Evolutionary conservation across 30 jellyfish, hydroid and myxozoan genomes (phyloP), one percentile per base, ranked within the genome.

Genomic region (Morbakka virulenta): DNA sequence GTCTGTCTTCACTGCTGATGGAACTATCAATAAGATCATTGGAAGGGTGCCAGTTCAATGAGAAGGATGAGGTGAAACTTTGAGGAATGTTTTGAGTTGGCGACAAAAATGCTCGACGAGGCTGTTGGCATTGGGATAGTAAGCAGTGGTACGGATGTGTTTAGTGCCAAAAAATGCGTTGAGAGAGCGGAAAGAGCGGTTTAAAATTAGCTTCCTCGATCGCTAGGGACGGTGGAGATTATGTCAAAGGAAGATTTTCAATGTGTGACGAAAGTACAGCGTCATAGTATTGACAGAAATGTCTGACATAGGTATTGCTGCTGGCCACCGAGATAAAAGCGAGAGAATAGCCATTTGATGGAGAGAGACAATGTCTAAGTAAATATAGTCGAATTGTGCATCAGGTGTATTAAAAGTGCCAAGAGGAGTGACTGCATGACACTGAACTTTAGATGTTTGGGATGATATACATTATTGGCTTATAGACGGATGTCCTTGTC

Each of bases 121-220:
- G 28, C 92, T 87, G 35, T 80, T 80, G 41, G 89, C 67, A 24
- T 63, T 52, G 21, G 87, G 92, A 28, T 80, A 87, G 41, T 80
- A 80, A 2, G 86, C 26, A 1, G 86, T 80, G 23, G 88, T 80
- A 22, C 69, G 73, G 29, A 62, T 62, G 25, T 32, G 70, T 33
- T 62, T 62, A 17, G 28, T 3, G 0, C 89, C 50, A 80, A 50
- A 1, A 50, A 4, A 11, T 6, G 1, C 14, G 79, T 2, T 4
- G 30, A 25, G 24, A n/a, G 52, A 2, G 2, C 1, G 57, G 33
- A 49, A 4, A 80, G 69, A 4, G 64, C 79, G 1, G 89, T 41
- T 4, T 31, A 28, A 27, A 67, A 80, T 24, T 80, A 87, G 2
- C 79, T 67, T 6, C 87, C 92, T 1, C 92, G 82, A 69, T 70